Conservation (phyloP, 2,888 invertebrate species). For the Agriopis aurantiaria region DNA sequence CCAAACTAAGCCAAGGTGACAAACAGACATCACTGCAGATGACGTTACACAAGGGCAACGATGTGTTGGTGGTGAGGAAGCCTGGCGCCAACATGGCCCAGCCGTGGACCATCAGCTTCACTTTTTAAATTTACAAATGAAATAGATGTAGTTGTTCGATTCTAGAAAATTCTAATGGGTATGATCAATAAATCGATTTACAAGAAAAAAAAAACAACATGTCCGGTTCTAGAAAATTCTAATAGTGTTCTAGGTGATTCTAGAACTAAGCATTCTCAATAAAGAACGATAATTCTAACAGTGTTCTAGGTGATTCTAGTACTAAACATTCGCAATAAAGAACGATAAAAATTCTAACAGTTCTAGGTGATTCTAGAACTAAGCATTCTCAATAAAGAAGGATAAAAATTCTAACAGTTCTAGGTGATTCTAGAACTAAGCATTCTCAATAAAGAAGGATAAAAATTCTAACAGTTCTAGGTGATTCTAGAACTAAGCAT, state of each 20-base stretch:
- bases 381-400: too few species aligned
- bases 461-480: too few species aligned
- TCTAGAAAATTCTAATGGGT: slow-evolving; percentile 1
- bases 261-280: background rate
- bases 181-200: too few species aligned
- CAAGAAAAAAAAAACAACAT: too few species aligned
- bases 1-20: slow-evolving; percentile 85
- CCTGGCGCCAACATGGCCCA: slow-evolving; percentile 93
- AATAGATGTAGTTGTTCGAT: background rate
- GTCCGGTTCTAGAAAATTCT: background rate
- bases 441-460: too few species aligned
- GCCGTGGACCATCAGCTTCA: slow-evolving; percentile 90
- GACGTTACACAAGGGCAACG: slow-evolving; percentile 88
- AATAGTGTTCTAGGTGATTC: background rate
- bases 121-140: slow-evolving; percentile 54
- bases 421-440: too few species aligned
- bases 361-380: too few species aligned
- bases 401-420: too few species aligned
- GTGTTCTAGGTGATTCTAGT: background rate
- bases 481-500: too few species aligned
- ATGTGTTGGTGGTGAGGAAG: slow-evolving; percentile 92
- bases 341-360: too few species aligned
- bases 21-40: slow-evolving; percentile 88
- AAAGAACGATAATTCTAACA: background rate
- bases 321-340: background rate